Evolutionary conservation across 2,888 invertebrate genomes (phyloP), one percentile per base, ranked within the genome.

Genomic region (Choristoneura rosaceana): DNA sequence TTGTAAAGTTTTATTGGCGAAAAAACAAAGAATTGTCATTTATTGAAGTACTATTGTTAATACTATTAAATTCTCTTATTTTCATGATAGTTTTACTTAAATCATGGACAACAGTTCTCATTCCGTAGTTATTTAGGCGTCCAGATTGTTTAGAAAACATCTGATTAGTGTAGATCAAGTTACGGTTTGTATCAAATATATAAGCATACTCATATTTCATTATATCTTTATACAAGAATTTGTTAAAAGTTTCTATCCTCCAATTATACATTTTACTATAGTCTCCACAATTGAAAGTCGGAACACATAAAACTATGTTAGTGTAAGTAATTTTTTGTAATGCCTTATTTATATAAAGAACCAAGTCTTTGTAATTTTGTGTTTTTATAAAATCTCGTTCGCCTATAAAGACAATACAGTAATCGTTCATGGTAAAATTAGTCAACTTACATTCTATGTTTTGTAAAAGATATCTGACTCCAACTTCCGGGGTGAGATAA

Each of bases 241-340:
- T n/a, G 34, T 59, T 59, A 14, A 59, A 59, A 14, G 34, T 59
- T 59, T 59, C 34, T 38, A 59, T 9, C 34, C 59, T 59, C n/a
- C n/a, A 38, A n/a, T 59, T 59, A 38, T n/a, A 38, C 38, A 59
- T 59, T 8, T 59, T 59, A 38, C 34, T 15, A n/a, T 7, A 34
- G 34, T 17, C 8, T 1, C 52, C 17, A 8, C 15, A 52, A 15
- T 17, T 59, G 34, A 34, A 59, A 4, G 58, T 59, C 14, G 33
- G 58, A 17, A 34, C 34, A n/a, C 58, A 59, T 14, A 59, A 14
- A 0, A 59, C 4, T 14, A 59, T 33, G 58, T 59, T 59, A 4
- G 58, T 59, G 34, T 59, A n/a, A 2, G 12, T 33, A n/a, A 59
- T 34, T n/a, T 34, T 33, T 59, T 14, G n/a, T n/a, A 59, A 34